Evolutionary conservation across 35 echinoderm and acorn worm species (phyloP), one percentile per base, ranked within the genome.

Genomic region (Hemicentrotus pulcherrimus): DNA sequence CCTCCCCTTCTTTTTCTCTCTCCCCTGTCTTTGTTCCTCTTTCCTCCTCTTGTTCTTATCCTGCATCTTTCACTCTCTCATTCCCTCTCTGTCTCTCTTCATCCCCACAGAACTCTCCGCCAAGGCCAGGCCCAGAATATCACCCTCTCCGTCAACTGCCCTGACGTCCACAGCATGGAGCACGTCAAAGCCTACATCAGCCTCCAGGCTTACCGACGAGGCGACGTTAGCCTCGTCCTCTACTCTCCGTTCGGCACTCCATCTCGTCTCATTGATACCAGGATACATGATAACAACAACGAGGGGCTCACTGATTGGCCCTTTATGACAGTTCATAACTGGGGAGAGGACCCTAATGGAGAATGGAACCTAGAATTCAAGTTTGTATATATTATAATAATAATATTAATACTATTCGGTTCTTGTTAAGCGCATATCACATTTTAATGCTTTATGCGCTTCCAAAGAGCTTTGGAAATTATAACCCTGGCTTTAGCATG

Each of bases 241-340:
- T 97, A 94, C 88, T 99, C 98, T 47, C 98, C 98, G 5, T 55
- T 18, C 15, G 97, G 98, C 11, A 99, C 98, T 6, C 97, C 96
- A 0, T 99, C 98, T 8, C 19, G 96, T 95, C 86, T 99, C 5
- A 88, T 99, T 2, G 96, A 96, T 0, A 96, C 96, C 18, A 95
- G 98, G 14, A 95, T 55, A 28, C 94, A 96, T 22, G 98, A 99
- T 32, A 94, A 91, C 86, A 87, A 65, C 30, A 46, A 12, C 5
- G 95, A 98, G 2, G 97, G 96, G 0, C 70, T 99, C 0, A 85
- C 88, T 6, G 88, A 96, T 28, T 98, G 96, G 94, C 97, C 98
- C 2, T 99, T 99, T 91, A 99, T 98, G 97, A 95, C 96, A 8
- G 98, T 99, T 19, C 97, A 97, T 90, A 97, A 97, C 96, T 99